Conservation (phyloP, 2,888 invertebrate species). For the Nemapogon koenigi region DNA sequence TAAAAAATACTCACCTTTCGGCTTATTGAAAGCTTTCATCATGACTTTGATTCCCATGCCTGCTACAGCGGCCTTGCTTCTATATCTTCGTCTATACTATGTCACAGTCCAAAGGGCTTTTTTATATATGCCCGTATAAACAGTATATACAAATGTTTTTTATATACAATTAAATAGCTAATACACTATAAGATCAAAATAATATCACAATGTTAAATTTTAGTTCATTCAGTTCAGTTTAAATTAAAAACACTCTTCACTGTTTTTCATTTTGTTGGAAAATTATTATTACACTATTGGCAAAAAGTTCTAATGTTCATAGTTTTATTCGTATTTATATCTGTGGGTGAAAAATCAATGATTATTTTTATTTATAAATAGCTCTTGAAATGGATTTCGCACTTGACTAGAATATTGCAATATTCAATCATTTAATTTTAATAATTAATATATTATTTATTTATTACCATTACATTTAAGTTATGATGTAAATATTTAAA, state of each 20-base stretch:
- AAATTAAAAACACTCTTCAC: conserved; percentile 63
- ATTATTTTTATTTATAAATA: too few relatives aligned
- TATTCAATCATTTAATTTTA: too few relatives aligned
- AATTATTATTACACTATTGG: conserved; percentile 28
- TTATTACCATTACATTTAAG: too few relatives aligned
- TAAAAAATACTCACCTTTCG: conserved; percentile 70
- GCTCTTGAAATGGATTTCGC: conserved; percentile 23
- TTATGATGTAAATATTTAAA: too few relatives aligned
- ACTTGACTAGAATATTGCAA: too few relatives aligned
- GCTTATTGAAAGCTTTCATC: conserved; percentile 87
- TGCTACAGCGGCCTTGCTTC: conserved; percentile 57
- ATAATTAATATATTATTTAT: too few relatives aligned
- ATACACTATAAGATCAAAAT: conserved; percentile 40
- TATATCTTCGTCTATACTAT: conserved; percentile 28
- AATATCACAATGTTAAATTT: conserved; percentile 41
- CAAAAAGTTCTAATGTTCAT: too few relatives aligned
- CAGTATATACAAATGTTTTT: conserved; percentile 1
- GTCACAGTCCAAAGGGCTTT: conserved; percentile 21
- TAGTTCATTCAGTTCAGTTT: conserved; percentile 28
- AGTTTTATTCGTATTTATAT: too few relatives aligned
- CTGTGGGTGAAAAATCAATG: too few relatives aligned
- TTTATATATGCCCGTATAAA: conserved; percentile 25
- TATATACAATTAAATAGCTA: conserved; percentile 20
- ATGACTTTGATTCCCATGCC: conserved; percentile 88
- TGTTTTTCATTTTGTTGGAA: conserved; percentile 55